Base-by-base conservation (phyloP, 2,888 invertebrate genomes). In the Stenurella melanura region DNA sequence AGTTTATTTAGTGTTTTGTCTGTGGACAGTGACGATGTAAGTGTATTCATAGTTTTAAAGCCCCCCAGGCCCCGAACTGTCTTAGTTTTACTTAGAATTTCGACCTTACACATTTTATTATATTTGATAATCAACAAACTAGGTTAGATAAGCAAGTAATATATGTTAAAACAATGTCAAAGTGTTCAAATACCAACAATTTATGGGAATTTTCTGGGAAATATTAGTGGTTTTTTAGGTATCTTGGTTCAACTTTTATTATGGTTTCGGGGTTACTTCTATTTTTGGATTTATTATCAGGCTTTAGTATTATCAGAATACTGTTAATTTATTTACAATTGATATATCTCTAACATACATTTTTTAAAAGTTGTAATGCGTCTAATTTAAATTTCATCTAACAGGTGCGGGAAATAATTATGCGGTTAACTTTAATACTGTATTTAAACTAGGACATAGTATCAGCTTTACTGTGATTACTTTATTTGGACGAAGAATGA, bases 1-100 rank as follows among this genome's bases (percentile, higher is more conserved):
- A 67, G 70, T 81, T 74, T 81, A 80, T 74, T 77, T 83, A 26
- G 78, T 82, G 77, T 73, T 83, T 81, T 78, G 79, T 69, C 66
- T 82, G 19, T 82, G 74, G 74, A 76, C 63, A 50, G 67, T 75
- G 72, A 76, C 80, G 66, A 82, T 75, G 84, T 84, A 82, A 83
- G 82, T 84, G 17, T 17, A 71, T 3, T 18, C 17, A 67, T 12
- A 60, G 66, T 61, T 56, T 54, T 50, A 42, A 21, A 12, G 19
- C 19, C 1, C 72, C 10, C 72, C 10, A 19, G 19, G 57, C 10
- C 63, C 26, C n/a, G 9, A 56, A 60, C 12, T 34, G 63, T 18
- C 72, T 18, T 26, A 54, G 54, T 26, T 54, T 63, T 66, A 26
- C 17, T 73, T 30, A 38, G 57, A 34, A 72, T 64, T 73, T 73